A percentile compares a stretch with the other conserved stretches of the same genome.
Evolutionary conservation across 2,113 vertebrate species (phyloP).

Genomic region (Malurus melanocephalus): DNA sequence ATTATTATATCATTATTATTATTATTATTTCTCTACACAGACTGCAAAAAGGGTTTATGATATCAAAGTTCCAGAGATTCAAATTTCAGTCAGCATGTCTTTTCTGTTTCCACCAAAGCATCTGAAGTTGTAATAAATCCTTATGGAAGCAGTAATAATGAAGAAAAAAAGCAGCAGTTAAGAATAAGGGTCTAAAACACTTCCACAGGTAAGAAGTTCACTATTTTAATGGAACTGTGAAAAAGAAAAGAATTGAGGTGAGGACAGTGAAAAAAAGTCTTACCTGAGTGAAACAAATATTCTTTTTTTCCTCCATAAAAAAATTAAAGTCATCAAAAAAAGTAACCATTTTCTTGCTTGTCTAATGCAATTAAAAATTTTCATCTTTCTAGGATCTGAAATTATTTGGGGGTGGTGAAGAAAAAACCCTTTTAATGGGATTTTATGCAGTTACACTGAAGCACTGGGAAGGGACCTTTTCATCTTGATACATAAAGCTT

Average conservation of each 20-base stretch:
- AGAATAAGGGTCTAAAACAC: neutral
- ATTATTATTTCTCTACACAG: neutral
- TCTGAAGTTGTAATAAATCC: neutral
- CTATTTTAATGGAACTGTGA: neutral
- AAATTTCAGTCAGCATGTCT: neutral
- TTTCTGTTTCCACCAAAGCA: neutral
- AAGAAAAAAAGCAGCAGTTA: neutral
- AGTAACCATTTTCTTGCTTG: neutral
- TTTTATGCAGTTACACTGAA: neutral
- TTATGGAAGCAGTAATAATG: neutral
- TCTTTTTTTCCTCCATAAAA: neutral
- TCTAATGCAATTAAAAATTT: neutral
- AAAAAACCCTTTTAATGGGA: neutral
- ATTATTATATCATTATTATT: too few relatives aligned
- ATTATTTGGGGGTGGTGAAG: accelerated
- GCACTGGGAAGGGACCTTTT: neutral
- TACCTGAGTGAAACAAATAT: neutral
- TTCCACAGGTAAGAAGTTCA: neutral
- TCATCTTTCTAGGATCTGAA: neutral
- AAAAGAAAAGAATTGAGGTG: neutral
- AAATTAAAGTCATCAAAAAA: neutral
- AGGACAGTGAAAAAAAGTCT: neutral
- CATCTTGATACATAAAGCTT: neutral
- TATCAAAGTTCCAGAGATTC: neutral
- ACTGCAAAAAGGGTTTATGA: neutral